phyloP scores from a whole-genome alignment of 2,888 invertebrate species.

The Epiblema foenella region DNA sequence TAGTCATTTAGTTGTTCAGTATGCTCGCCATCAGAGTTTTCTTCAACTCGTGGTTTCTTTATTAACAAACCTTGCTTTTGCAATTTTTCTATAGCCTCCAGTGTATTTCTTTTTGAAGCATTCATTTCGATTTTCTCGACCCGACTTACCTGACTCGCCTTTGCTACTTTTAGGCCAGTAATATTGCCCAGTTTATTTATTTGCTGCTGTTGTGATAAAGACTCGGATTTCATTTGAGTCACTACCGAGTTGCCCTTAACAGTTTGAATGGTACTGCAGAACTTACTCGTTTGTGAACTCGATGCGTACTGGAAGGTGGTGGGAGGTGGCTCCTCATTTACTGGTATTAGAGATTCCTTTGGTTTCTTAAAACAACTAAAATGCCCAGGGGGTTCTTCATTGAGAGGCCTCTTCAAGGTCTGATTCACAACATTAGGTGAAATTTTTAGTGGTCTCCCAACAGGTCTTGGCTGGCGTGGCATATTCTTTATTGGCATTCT shows the following conservation, averaged over 20 bases:
- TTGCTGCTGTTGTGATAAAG: conserved; percentile 65
- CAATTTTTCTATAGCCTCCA: conserved; percentile 77
- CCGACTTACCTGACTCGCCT: conserved; percentile 65
- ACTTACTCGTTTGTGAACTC: conserved; percentile 64
- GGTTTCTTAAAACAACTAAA: conserved; percentile 78
- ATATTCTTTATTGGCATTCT: conserved; percentile 59
- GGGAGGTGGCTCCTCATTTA: conserved; percentile 60
- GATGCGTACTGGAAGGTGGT: conserved; percentile 59
- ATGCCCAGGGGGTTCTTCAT: conserved; percentile 61
- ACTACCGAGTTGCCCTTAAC: conserved; percentile 67
- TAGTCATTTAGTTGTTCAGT: conserved; percentile 53
- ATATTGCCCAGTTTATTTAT: conserved; percentile 65
- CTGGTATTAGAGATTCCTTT: conserved; percentile 69
- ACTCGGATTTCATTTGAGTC: conserved; percentile 69
- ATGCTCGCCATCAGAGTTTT: conserved; percentile 57
- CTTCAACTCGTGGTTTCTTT: conserved; percentile 73
- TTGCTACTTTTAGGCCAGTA: conserved; percentile 69
- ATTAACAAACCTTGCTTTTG: conserved; percentile 77
- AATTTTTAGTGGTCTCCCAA: conserved; percentile 65
- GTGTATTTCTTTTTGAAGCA: conserved; percentile 64
- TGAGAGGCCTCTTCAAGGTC: conserved; percentile 58
- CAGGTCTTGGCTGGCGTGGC: conserved; percentile 52
- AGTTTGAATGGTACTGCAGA: conserved; percentile 64
- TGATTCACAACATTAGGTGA: conserved; percentile 61
- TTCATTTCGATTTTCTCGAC: conserved; percentile 65